Conservation (phyloP, 1,140 invertebrate genomes). For the Trissolcus basalis region DNA sequence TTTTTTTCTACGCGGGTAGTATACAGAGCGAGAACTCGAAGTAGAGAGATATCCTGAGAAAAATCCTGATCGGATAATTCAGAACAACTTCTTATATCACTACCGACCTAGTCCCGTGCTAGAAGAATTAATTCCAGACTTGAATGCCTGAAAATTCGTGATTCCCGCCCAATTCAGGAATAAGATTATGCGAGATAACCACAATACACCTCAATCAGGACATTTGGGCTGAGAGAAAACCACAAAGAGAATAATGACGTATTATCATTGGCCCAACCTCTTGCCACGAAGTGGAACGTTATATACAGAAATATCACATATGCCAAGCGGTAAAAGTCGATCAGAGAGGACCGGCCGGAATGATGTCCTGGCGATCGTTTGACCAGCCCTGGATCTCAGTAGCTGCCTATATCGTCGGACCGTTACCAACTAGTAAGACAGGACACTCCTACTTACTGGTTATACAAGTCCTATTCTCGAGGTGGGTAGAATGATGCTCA, state of each 20-base stretch:
- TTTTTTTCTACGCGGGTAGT: too few species aligned
- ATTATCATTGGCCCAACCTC: too few species aligned
- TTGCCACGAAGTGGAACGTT: too few species aligned
- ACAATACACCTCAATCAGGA: conserved; percentile 43
- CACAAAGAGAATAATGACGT: too few species aligned
- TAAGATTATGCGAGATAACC: conserved; percentile 7
- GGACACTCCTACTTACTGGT: conserved; percentile 65
- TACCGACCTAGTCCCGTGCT: neutral
- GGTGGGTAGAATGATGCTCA: conserved; percentile 44
- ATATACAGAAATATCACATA: too few species aligned
- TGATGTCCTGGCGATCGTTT: too few species aligned
- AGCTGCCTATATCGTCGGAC: conserved; percentile 61
- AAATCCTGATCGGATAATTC: conserved; percentile 8
- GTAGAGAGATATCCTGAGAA: too few species aligned
- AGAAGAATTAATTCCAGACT: conserved; percentile 8
- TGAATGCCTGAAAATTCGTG: too few species aligned
- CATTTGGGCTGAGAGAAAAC: conserved; percentile 67
- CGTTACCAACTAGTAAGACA: conserved; percentile 52
- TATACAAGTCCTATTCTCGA: conserved; percentile 63
- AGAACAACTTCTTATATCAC: too few species aligned
- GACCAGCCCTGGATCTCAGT: conserved; percentile 54
- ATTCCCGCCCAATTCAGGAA: neutral
- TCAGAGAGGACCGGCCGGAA: too few species aligned
- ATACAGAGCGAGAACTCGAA: too few species aligned
- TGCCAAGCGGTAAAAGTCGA: too few species aligned